These are phyloP conservation scores for Rhagium mordax DNA, from an alignment of 2,888 invertebrate species.

Conservation along the genomic window DNA sequence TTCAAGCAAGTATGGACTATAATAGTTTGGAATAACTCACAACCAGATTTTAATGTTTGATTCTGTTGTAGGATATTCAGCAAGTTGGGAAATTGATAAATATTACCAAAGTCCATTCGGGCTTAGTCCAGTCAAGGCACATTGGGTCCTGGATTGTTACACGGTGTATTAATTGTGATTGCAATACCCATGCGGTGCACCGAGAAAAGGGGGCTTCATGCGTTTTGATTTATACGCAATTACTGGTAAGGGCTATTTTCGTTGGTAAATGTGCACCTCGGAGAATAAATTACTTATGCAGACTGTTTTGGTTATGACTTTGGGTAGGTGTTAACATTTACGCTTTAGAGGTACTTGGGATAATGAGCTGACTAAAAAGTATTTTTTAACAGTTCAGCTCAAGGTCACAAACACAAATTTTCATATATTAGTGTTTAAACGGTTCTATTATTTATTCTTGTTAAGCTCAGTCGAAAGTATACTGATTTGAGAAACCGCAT, in stretches of 20 bases:
- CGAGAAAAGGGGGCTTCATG: conserved; percentile 72
- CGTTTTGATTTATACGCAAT: conserved; percentile 73
- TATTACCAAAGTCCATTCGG: conserved; percentile 74
- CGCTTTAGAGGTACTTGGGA: too few species aligned
- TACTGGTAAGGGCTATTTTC: conserved; percentile 72
- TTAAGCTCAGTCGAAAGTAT: neutral
- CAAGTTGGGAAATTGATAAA: conserved; percentile 71
- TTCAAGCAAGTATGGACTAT: conserved; percentile 76
- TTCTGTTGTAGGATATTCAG: conserved; percentile 71
- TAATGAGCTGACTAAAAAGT: neutral
- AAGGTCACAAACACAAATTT: neutral
- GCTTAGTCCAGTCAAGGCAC: conserved; percentile 73
- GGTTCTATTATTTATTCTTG: neutral
- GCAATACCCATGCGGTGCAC: conserved; percentile 77
- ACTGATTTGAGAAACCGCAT: neutral
- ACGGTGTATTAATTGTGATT: conserved; percentile 78
- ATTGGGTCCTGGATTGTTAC: conserved; percentile 77
- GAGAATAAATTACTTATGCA: too few species aligned
- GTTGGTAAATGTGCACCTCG: neutral
- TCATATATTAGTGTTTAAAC: neutral
- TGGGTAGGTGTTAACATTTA: neutral
- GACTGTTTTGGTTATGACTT: too few species aligned
- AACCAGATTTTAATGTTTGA: neutral
- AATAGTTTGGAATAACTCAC: conserved; percentile 12
- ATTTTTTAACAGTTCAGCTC: neutral